Base-by-base conservation (phyloP, 2,113 vertebrate genomes). In the Herpetotheres cachinnans region DNA sequence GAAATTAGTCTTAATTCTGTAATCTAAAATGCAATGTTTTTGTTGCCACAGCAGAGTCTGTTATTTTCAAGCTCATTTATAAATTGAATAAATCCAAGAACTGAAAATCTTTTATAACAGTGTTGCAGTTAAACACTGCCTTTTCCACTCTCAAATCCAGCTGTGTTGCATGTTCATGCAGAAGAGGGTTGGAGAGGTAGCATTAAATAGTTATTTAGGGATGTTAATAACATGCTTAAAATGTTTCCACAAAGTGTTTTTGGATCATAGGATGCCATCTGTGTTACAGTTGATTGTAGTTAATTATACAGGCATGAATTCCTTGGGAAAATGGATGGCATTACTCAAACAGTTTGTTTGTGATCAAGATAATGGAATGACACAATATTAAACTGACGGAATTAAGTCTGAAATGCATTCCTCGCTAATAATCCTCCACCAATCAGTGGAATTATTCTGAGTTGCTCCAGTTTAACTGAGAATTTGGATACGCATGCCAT, bases 91-190 rank as follows among this genome's bases (percentile, higher is more conserved):
- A 82, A 86, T 73, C 71, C 44, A 55, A 90, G 85, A 63, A 86
- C 34, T 82, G 83, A 42, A 90, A 86, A 36, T 83, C 73, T 89
- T 86, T 82, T 62, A 0, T 91, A 26, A 26, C 52, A 69, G 50
- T 6, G 42, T 16, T 76, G 76, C 73, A 62, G 83, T 94, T 89
- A 79, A 88, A 92, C 15, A 2, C 67, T 86, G 85, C 86, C 89
- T 95, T 86, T 82, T 27, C 71, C 69, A 26, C 36, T 63, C 96
- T 63, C 59, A 6, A 16, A 86, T 82, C 89, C 97, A 97, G 96
- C 97, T 97, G 97, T 96, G 93, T 97, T 98, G 93, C 93, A 16
- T 91, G 76, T 95, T 87, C 54, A 15, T 70, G 58, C 65, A 16
- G 82, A 56, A 71, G 59, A 82, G 89, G 94, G 80, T 10, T 86